Percentiles rank a stretch among this genome's conserved stretches.
Evolutionary conservation across 2,113 vertebrate species (phyloP).

Genomic region (Synodontis membranacea): DNA sequence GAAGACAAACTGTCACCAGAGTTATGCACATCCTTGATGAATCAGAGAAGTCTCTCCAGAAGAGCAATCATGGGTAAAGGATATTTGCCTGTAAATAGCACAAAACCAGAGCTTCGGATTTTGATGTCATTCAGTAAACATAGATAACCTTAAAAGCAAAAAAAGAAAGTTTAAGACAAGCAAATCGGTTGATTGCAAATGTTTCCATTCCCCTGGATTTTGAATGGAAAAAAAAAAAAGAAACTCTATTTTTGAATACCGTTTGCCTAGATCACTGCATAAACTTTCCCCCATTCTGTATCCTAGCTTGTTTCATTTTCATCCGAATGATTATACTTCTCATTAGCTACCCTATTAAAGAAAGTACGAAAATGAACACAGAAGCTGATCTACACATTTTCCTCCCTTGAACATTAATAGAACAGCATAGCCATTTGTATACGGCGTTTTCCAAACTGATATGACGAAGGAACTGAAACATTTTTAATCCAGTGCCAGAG

Average conservation of each 20-base stretch:
- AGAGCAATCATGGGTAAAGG: not conserved
- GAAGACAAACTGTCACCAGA: not conserved
- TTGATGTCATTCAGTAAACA: not conserved
- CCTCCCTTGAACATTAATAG: not conserved
- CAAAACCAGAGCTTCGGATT: not conserved
- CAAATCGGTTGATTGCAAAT: not conserved
- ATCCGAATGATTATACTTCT: not conserved
- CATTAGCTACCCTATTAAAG: not conserved
- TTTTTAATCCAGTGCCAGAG: conserved; percentile 16
- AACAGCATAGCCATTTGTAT: not conserved
- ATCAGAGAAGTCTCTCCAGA: not conserved
- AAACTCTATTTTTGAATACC: not conserved
- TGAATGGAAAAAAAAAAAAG: not conserved
- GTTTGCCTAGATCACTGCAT: not conserved
- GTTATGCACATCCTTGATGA: not conserved
- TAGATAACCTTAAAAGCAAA: not conserved
- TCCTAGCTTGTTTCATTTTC: not conserved
- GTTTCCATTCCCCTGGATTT: not conserved
- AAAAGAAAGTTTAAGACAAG: not conserved
- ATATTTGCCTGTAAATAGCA: not conserved
- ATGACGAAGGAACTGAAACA: not conserved
- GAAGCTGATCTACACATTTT: not conserved
- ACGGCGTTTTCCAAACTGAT: not conserved
- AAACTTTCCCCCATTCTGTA: not conserved
- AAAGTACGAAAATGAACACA: conserved; percentile 1